phyloP scores from a whole-genome alignment of 2,113 vertebrate species.

The Cottus gobio region DNA sequence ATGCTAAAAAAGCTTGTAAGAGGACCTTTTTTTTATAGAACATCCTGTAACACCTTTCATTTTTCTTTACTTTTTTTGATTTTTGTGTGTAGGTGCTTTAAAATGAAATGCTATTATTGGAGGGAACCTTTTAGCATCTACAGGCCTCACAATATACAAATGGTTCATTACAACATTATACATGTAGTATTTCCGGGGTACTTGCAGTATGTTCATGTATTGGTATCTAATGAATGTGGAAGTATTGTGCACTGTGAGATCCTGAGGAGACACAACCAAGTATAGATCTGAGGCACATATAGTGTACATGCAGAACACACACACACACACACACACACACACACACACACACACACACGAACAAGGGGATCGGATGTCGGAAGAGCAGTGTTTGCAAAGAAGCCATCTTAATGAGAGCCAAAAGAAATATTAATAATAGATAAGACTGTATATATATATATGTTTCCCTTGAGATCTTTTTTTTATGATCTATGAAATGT shows the following conservation, averaged over 20 bases:
- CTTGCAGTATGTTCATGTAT: slow-evolving; percentile 21
- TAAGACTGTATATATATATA: no score
- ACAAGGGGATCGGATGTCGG: slow-evolving; percentile 59
- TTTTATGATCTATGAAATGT: not conserved
- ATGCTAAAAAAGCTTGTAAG: not conserved
- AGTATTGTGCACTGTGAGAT: slow-evolving; percentile 29
- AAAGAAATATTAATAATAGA: slow-evolving; percentile 75
- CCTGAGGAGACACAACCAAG: slow-evolving; percentile 36
- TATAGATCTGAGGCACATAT: slow-evolving; percentile 34
- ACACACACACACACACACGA: slow-evolving; percentile 24
- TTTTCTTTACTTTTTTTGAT: no score
- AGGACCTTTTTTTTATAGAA: not conserved
- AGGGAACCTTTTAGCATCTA: not conserved
- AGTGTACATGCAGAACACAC: slow-evolving; percentile 38
- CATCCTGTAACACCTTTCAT: not conserved
- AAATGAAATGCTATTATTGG: not conserved
- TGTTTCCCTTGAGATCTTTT: no score
- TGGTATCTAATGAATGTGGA: slow-evolving; percentile 25
- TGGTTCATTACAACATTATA: not conserved
- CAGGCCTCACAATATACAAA: not conserved
- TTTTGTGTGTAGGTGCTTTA: not conserved
- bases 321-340: slow-evolving; percentile 24
- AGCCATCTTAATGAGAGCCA: slow-evolving; percentile 43
- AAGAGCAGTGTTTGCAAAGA: slow-evolving; percentile 49
- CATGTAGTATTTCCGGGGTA: not conserved